Conservation (phyloP, 2,113 vertebrate species). For the Charadrius vociferus region DNA sequence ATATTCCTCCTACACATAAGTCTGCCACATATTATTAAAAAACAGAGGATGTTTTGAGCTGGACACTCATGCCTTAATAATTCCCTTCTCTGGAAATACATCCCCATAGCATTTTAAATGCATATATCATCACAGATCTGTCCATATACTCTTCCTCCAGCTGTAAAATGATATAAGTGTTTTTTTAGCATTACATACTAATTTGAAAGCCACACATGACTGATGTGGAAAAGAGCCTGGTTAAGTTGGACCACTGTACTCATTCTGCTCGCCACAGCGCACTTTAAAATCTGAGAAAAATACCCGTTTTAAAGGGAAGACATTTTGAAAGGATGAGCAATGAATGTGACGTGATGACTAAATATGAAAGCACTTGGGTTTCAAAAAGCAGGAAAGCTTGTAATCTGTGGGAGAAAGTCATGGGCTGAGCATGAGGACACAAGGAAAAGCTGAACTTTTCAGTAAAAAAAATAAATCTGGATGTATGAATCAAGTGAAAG, state of each 20-base stretch:
- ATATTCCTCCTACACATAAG: constrained; percentile 27
- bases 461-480: not conserved
- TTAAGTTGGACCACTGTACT: not conserved
- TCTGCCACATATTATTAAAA: constrained; percentile 8
- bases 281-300: not conserved
- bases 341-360: not conserved
- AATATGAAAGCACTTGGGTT: not conserved
- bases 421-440: not conserved
- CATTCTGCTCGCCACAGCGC: not conserved
- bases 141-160: not conserved
- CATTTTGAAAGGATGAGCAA: not conserved
- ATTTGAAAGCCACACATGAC: not conserved
- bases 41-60: not conserved
- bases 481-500: not conserved
- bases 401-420: not conserved
- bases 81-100: not conserved
- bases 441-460: not conserved
- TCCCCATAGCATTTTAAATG: not conserved
- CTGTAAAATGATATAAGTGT: not conserved
- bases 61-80: constrained; percentile 7
- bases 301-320: not conserved
- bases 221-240: constrained; percentile 3
- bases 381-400: not conserved
- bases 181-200: not conserved
- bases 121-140: not conserved